Conservation (phyloP, 2,797 vertebrate genomes). For the Coranthus polyacanthus region DNA sequence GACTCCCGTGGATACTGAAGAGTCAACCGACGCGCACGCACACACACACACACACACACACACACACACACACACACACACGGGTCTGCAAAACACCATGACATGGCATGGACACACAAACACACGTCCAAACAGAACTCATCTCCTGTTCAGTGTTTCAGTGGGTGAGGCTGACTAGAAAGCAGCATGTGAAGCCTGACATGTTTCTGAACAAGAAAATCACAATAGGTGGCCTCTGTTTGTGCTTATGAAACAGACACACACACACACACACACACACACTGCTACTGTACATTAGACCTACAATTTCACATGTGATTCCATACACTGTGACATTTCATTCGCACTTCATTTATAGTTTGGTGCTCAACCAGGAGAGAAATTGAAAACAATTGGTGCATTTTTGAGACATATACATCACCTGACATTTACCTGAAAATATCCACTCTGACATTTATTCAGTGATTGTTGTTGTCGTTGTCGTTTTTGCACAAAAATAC, state of each 20-base stretch:
- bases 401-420: slow-evolving; percentile 3
- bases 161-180: slow-evolving; percentile 29
- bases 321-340: slow-evolving; percentile 34
- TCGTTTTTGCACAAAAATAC: neutral
- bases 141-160: neutral
- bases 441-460: neutral
- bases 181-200: slow-evolving; percentile 36
- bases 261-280: slow-evolving; percentile 12
- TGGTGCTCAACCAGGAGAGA: neutral
- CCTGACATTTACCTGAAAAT: slow-evolving; percentile 21
- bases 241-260: neutral
- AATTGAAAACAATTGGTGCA: slow-evolving; percentile 13
- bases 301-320: neutral
- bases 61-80: slow-evolving; percentile 38
- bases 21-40: no score
- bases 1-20: slow-evolving; percentile 60
- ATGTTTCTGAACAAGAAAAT: slow-evolving; percentile 15
- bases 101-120: slow-evolving; percentile 6
- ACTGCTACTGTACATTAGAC: neutral
- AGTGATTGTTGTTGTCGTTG: no score
- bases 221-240: neutral
- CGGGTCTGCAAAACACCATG: slow-evolving; percentile 7
- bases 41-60: no score
- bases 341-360: slow-evolving; percentile 6
- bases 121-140: slow-evolving; percentile 7